These are phyloP conservation scores for Tetramorium parvispinum DNA, from an alignment of 1,140 invertebrate genomes.

Conservation along the genomic window DNA sequence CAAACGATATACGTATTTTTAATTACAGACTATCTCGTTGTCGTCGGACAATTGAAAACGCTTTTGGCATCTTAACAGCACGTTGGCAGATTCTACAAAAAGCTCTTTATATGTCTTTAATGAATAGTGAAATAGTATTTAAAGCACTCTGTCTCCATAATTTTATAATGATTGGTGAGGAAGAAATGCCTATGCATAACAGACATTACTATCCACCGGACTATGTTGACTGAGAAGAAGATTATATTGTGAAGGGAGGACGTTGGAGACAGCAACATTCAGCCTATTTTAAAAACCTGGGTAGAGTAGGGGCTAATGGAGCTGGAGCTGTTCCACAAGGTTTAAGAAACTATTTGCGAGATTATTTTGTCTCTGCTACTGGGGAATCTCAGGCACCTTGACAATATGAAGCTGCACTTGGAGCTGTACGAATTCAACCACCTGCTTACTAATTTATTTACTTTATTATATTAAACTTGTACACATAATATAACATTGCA, in stretches of 20 bases:
- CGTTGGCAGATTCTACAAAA: slow-evolving; percentile 1
- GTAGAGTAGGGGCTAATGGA: neutral
- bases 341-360: neutral
- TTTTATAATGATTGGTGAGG: slow-evolving; percentile 10
- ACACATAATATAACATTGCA: no score
- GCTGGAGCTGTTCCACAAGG: neutral
- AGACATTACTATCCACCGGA: neutral
- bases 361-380: slow-evolving; percentile 17
- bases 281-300: neutral
- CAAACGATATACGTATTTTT: neutral
- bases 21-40: neutral
- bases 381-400: slow-evolving; percentile 1
- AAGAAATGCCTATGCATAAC: neutral
- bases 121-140: neutral
- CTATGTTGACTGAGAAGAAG: neutral
- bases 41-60: neutral
- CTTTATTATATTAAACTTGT: no score
- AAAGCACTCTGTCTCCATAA: slow-evolving; percentile 9
- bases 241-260: neutral
- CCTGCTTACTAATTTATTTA: neutral
- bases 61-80: neutral
- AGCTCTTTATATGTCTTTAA: neutral
- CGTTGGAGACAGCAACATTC: slow-evolving; percentile 3
- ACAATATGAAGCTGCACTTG: slow-evolving; percentile 19
- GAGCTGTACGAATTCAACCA: neutral